Percentiles rank a stretch among this genome's conserved stretches.
Evolutionary conservation across 2,113 vertebrate genomes (phyloP).

Genomic region (Xenus cinereus): DNA sequence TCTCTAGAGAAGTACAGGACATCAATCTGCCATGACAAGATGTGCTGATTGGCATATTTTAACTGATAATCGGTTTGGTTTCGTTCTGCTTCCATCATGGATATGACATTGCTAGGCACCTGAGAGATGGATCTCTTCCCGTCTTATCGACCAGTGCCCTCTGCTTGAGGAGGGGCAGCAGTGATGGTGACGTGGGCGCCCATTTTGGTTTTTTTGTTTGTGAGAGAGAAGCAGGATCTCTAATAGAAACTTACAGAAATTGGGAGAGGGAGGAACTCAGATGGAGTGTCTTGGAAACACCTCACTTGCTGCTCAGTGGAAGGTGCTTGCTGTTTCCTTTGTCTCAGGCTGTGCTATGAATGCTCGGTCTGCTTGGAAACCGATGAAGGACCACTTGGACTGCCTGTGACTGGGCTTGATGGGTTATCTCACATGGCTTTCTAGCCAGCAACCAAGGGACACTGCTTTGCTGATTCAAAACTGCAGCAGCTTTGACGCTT

Average conservation of each 20-base stretch:
- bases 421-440: background rate
- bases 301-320: background rate
- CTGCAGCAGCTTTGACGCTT: background rate
- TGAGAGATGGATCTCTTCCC: background rate
- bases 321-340: background rate
- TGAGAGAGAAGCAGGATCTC: background rate
- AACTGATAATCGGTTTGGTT: background rate
- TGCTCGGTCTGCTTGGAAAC: background rate
- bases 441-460: background rate
- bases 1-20: background rate
- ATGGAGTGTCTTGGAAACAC: background rate
- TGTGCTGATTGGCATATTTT: background rate
- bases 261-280: background rate
- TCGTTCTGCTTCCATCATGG: background rate
- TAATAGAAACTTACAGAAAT: background rate
- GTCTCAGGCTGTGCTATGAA: background rate
- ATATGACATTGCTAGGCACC: background rate
- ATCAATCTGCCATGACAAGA: background rate
- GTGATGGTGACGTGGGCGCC: background rate
- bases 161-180: background rate
- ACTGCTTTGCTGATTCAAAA: background rate
- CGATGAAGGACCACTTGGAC: background rate
- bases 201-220: background rate
- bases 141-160: background rate
- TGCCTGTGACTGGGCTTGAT: background rate